Evolutionary conservation across 2,113 vertebrate species (phyloP), one percentile per base, ranked within the genome.

Genomic region (Myotis brandtii): DNA sequence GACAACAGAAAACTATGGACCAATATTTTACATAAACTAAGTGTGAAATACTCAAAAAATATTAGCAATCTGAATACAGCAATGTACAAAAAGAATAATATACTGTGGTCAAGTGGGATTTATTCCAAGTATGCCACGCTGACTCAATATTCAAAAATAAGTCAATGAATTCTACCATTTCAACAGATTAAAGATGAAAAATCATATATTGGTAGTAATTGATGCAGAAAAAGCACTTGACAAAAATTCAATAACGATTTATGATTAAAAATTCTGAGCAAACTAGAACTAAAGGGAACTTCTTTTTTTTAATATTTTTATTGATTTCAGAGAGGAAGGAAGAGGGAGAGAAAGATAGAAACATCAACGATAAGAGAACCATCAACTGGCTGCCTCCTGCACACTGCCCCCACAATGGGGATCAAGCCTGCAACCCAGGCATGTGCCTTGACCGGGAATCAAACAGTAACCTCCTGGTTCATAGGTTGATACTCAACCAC

Each of bases 181-280:
- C 30, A 17, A 32, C 3, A 77, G 59, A 25, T 23, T 67, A 6
- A 64, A 11, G 17, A 30, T 86, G 40, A 88, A 75, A 27, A 50
- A 21, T 6, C 10, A 21, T 1, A 6, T 13, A 11, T 5, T 40
- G 37, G 32, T 5, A 5, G 1, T 27, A 75, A 64, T 1, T 20
- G 16, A 23, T 43, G 9, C 5, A 18, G 40, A 48, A 66, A 89
- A 46, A n/a, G 14, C 1, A n/a, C 21, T n/a, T 23, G 27, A 90
- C 11, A 52, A 54, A 54, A 70, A 72, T n/a, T 30, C 23, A 85
- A 37, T 21, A 25, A 9, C 6, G 17, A 27, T 30, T 32, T 79
- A 59, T 18, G 17, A 84, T 14, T 9, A 27, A 87, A 27, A 54
- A 86, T 62, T 73, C 48, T 50, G n/a, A 70, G 50, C 9, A 54